Evolutionary conservation across 2,797 vertebrate genomes (phyloP), one percentile per base, ranked within the genome.

Genomic region (Tauraco hartlaubi): DNA sequence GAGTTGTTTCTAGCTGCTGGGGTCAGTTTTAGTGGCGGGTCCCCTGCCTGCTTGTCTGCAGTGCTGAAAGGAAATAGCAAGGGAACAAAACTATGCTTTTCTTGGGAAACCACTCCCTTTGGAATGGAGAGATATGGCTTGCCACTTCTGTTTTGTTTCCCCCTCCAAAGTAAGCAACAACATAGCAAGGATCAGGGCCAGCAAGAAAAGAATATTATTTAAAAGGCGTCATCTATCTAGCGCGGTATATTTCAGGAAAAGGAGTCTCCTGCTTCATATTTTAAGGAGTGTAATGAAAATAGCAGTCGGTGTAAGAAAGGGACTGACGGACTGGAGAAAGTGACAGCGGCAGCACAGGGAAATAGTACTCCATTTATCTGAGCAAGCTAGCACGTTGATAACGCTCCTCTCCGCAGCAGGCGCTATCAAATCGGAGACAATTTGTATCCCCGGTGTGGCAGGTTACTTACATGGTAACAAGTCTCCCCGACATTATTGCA

Each of bases 21-120:
- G 88, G 77, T 93, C 67, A 35, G 41, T 85, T 96, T 94, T 85
- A 25, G 54, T 46, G 75, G 76, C 9, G 2, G 92, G 67, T 88
- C 82, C 64, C 80, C 84, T 87, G 86, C 87, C 75, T 96, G 89
- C 94, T 96, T 93, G 84, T 92, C 80, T 90, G 92, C 94, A 90
- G 84, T 26, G 62, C 69, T 3, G 94, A 96, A 96, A 97, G 97
- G 97, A 98, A 98, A 98, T 92, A 97, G 93, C 97, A 94, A 96
- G 87, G 94, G 97, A 97, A 96, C 93, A 96, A 94, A 97, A 96
- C 94, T 96, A 85, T 98, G 98, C 98, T 98, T 98, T 98, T 97
- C 96, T 97, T 98, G 98, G 98, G 98, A 98, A 98, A 96, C 97
- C 97, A 97, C 98, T 98, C 98, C 98, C 97, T 98, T 96, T 97